Conservation (phyloP, 2,113 vertebrate species). For the Channa argus region DNA sequence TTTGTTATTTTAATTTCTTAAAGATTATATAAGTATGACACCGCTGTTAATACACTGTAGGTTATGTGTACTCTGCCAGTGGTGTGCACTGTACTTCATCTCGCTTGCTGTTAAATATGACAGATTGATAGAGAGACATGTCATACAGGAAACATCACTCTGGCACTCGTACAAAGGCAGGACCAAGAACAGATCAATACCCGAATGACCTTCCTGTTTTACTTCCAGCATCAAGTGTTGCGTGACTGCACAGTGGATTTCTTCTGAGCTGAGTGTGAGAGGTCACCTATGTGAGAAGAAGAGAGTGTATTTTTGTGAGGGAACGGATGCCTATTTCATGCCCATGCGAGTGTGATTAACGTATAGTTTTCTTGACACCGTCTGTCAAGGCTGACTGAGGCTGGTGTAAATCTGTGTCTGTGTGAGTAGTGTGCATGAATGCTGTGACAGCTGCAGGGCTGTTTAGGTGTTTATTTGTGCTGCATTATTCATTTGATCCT, state of each 20-base stretch:
- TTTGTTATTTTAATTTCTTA: too few species aligned
- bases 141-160: constrained; percentile 20
- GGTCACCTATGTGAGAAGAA: constrained; percentile 6
- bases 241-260: constrained; percentile 40
- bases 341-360: constrained; percentile 46
- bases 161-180: constrained; percentile 31
- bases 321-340: constrained; percentile 37
- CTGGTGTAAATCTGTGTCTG: constrained; percentile 41
- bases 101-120: not conserved
- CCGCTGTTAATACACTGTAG: not conserved
- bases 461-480: constrained; percentile 42
- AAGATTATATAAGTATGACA: not conserved
- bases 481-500: constrained; percentile 46
- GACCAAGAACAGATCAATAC: constrained; percentile 22
- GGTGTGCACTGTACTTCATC: not conserved
- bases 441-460: constrained; percentile 33
- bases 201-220: constrained; percentile 44
- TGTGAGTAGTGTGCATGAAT: not conserved
- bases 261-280: constrained; percentile 11
- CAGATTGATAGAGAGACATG: constrained; percentile 20
- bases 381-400: constrained; percentile 35
- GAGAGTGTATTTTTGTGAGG: constrained; percentile 21
- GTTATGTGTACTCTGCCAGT: not conserved
- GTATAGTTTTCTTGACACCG: constrained; percentile 39
- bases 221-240: constrained; percentile 36